A percentile compares a stretch with the other conserved stretches of the same genome.
phyloP scores from a whole-genome alignment of 1,140 invertebrate genomes.

The Planococcus citri region DNA sequence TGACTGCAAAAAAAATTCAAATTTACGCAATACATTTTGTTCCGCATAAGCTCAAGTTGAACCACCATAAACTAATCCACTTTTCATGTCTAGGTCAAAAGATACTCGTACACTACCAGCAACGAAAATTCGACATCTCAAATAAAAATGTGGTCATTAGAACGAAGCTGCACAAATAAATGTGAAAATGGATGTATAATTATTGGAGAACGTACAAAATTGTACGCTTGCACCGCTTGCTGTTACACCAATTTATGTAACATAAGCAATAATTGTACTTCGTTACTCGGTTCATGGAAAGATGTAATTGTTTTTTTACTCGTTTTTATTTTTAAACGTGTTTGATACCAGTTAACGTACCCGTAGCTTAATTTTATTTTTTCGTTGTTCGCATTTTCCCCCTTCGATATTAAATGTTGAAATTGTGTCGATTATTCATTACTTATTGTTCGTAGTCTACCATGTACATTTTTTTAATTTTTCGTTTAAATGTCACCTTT shows the following conservation, averaged over 20 bases:
- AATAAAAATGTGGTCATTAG: constrained; percentile 63
- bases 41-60: too few relatives aligned
- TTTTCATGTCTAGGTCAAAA: constrained; percentile 48
- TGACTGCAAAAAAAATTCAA: too few relatives aligned
- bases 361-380: neutral
- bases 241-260: constrained; percentile 63
- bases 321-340: neutral
- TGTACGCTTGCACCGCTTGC: constrained; percentile 70
- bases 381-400: neutral
- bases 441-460: neutral
- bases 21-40: too few relatives aligned
- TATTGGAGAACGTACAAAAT: constrained; percentile 67
- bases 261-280: constrained; percentile 41
- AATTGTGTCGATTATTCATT: neutral
- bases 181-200: constrained; percentile 76
- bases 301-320: neutral
- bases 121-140: constrained; percentile 62
- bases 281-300: neutral
- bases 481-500: too few relatives aligned
- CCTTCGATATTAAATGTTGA: neutral
- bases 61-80: constrained; percentile 5
- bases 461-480: neutral
- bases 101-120: constrained; percentile 67
- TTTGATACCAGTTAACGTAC: neutral
- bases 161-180: constrained; percentile 63